Conservation (phyloP, 2,113 vertebrate species). For the Bufo bufo region DNA sequence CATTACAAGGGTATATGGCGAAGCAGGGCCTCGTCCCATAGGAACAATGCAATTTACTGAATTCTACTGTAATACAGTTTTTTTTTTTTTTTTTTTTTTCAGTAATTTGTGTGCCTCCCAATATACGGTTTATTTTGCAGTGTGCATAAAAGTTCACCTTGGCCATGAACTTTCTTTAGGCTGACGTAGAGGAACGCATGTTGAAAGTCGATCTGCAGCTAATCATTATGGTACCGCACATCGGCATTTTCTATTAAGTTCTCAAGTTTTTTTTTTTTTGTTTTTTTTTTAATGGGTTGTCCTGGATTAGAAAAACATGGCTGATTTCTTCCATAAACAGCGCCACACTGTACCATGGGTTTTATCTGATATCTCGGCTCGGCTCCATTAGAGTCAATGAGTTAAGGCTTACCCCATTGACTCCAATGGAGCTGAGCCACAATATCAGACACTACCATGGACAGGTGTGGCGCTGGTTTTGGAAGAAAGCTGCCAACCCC, state of each 20-base stretch:
- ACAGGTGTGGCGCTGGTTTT: too few relatives aligned
- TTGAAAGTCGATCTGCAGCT: background rate
- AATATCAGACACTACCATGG: too few relatives aligned
- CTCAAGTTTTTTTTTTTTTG: background rate
- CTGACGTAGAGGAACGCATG: background rate
- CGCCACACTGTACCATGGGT: too few relatives aligned
- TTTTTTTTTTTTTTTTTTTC: background rate
- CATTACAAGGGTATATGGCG: slow-evolving; percentile 57
- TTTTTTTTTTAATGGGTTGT: background rate
- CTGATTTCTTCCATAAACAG: too few relatives aligned
- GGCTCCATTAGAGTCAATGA: too few relatives aligned
- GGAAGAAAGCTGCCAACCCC: too few relatives aligned
- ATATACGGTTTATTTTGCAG: background rate
- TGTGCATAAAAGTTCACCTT: background rate
- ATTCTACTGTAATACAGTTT: background rate
- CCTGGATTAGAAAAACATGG: too few relatives aligned
- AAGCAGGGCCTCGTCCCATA: slow-evolving; percentile 60
- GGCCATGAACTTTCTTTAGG: background rate
- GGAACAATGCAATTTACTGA: slow-evolving; percentile 23
- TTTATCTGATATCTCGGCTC: too few relatives aligned
- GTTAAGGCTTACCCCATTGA: too few relatives aligned
- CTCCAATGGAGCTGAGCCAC: too few relatives aligned
- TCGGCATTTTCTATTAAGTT: background rate
- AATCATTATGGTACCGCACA: background rate
- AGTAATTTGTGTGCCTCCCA: background rate